Base-by-base conservation (phyloP, 2,797 vertebrate species). In the Oryzias dopingdopingensis region DNA sequence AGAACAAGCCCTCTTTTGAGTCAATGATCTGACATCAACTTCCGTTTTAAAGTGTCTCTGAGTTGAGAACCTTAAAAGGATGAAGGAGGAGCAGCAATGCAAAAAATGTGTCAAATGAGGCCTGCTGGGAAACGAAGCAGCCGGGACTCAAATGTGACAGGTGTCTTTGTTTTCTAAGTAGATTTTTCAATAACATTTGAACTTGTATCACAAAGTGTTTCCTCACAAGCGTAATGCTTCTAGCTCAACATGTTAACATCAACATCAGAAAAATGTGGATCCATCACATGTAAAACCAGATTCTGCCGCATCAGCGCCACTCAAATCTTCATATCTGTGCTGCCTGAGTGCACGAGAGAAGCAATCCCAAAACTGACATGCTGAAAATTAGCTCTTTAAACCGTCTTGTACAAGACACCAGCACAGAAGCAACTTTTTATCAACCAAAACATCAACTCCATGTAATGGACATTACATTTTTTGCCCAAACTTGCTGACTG, bases 51-150 rank as follows among this genome's bases (percentile, higher is more conserved):
- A 15, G n/a, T 14, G 8, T 43, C 22, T 53, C 40, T 62, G 14
- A 14, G 24, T 6, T 42, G 16, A 1, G 7, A n/a, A 43, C 43
- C 14, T 1, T 5, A 42, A 18, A 44, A 42, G 49, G 42, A 52
- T 6, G 22, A 2, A 41, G 24, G 54, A 56, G 47, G 40, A 70
- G 67, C 57, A 67, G 37, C 18, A 49, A 67, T 43, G 70, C 65
- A 72, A 47, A 70, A 65, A 67, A 56, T 64, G 47, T 56, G 52
- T 15, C 49, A 74, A 74, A 75, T 69, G 71, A 77, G 75, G 26
- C 53, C 58, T 47, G 1, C 18, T 17, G 60, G 72, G 67, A 74
- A 15, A 15, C 46, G 32, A 59, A 56, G 44, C 49, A 61, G 42
- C 26, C 6, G 64, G 47, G 63, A 72, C n/a, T 4, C 37, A 52